Percentiles rank a stretch among this genome's conserved stretches.
Conservation (phyloP, 2,888 invertebrate species). For the Drosophila kanekoi region DNA sequence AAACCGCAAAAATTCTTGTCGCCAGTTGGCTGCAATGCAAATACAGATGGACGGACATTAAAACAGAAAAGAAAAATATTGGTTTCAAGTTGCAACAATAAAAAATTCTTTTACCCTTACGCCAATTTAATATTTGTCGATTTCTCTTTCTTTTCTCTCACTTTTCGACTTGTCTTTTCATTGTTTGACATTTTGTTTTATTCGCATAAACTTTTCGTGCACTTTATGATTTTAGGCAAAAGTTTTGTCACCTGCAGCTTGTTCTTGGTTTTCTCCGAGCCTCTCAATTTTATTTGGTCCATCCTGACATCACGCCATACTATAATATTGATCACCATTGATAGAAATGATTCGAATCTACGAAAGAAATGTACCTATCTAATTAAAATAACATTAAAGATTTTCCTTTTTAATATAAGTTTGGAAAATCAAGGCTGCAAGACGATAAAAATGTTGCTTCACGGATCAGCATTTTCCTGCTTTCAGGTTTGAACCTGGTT, state of each 20-base stretch:
- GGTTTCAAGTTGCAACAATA: background rate
- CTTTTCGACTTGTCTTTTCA: too few species aligned
- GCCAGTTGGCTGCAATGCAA: conserved; percentile 69
- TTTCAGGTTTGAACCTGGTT: too few species aligned
- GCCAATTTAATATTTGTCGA: too few species aligned
- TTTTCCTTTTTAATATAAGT: too few species aligned
- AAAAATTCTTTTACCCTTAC: too few species aligned
- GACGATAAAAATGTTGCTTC: too few species aligned
- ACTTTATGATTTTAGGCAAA: conserved; percentile 72
- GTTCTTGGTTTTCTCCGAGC: conserved; percentile 12
- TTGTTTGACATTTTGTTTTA: conserved; percentile 6
- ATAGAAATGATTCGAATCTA: too few species aligned
- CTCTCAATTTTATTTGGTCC: conserved; percentile 11
- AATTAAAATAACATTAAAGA: too few species aligned
- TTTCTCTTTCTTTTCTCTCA: too few species aligned
- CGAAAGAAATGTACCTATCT: too few species aligned
- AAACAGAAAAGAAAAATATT: conserved; percentile 30
- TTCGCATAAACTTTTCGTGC: conserved; percentile 55
- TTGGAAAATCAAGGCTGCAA: too few species aligned
- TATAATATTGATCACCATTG: conserved; percentile 24
- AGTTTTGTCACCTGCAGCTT: conserved; percentile 59
- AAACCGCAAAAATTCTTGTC: conserved; percentile 56
- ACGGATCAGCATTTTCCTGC: too few species aligned
- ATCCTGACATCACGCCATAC: conserved; percentile 24
- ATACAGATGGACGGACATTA: conserved; percentile 56